Conservation (phyloP, 1,140 invertebrate genomes). For the Drosophila elegans region DNA sequence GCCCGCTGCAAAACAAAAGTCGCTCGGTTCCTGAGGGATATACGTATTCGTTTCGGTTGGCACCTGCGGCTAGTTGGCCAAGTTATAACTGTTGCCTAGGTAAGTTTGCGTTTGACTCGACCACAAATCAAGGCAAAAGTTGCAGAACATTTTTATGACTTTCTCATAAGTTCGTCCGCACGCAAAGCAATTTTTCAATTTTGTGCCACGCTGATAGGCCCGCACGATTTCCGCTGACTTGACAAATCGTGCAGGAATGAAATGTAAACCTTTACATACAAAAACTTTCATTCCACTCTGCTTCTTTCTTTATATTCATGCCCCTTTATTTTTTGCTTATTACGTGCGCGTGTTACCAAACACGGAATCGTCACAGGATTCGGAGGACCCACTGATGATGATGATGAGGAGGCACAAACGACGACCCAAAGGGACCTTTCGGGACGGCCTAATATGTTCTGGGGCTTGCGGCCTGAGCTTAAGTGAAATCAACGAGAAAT, state of each 20-base stretch:
- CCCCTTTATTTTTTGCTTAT: conserved; percentile 34
- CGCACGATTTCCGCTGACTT: conserved; percentile 83
- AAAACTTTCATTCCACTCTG: conserved; percentile 48
- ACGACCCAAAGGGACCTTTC: conserved; percentile 29
- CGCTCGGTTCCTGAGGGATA: conserved; percentile 37
- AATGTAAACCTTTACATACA: conserved; percentile 70
- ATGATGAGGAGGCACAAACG: conserved; percentile 63
- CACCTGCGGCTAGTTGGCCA: conserved; percentile 50
- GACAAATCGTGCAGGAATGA: conserved; percentile 83
- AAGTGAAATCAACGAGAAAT: conserved; percentile 78
- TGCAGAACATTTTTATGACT: conserved; percentile 63
- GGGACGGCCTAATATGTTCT: conserved; percentile 66
- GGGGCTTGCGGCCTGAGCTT: conserved; percentile 57
- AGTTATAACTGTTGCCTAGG: conserved; percentile 42
- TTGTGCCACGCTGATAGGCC: conserved; percentile 79
- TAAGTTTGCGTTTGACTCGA: conserved; percentile 66
- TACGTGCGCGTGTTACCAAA: conserved; percentile 70
- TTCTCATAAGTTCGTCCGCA: conserved; percentile 73
- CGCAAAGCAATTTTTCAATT: conserved; percentile 82
- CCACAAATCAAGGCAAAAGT: conserved; percentile 70
- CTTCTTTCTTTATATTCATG: conserved; percentile 8
- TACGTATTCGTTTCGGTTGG: conserved; percentile 32
- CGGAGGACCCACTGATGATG: conserved; percentile 53
- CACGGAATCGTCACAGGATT: conserved; percentile 38
- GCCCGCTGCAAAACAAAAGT: conserved; percentile 20